Evolutionary conservation across 2,888 invertebrate genomes (phyloP), one percentile per base, ranked within the genome.

Genomic region (Geophilus truncorum): DNA sequence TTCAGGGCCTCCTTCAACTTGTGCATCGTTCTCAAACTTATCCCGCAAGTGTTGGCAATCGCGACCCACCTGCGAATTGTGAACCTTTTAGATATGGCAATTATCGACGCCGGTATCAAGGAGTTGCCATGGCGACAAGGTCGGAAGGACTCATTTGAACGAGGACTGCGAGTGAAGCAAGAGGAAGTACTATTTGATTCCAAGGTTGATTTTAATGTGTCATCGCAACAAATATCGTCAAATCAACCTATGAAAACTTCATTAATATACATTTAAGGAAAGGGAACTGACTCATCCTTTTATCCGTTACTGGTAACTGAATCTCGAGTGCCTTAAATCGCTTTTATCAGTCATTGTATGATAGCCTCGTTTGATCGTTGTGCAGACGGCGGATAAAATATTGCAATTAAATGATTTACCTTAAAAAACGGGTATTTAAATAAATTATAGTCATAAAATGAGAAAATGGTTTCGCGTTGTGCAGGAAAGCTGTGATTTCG

Each of bases 131-230:
- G 28, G 62, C 15, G 62, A 62, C 62, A 62, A 62, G 62, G 62
- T 62, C 62, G 62, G 62, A 25, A 28, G 25, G 62, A 62, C 62
- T 62, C 62, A 62, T 28, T 28, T 25, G 15, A 25, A 62, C 62
- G 62, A 15, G 62, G 62, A 62, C 62, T 62, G n/a, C n/a, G 62
- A 7, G 28, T 62, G 25, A 28, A 28, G 62, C 62, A 62, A 62
- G 62, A 62, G 62, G 62, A 62, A 62, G 62, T 25, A 25, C 9
- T 23, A 45, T 62, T 62, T 62, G 25, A 62, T 62, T 62, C n/a
- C 62, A 62, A 62, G 62, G 62, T 28, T 62, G 62, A 62, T 25
- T 62, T 62, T 15, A 25, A 62, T 62, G 62, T 62, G 62, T 62
- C 62, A 62, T 62, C 62, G 12, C 15, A 25, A 25, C 62, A 25